Evolutionary conservation across 2,113 vertebrate genomes (phyloP).

Genomic region (Prunella fulvescens): DNA sequence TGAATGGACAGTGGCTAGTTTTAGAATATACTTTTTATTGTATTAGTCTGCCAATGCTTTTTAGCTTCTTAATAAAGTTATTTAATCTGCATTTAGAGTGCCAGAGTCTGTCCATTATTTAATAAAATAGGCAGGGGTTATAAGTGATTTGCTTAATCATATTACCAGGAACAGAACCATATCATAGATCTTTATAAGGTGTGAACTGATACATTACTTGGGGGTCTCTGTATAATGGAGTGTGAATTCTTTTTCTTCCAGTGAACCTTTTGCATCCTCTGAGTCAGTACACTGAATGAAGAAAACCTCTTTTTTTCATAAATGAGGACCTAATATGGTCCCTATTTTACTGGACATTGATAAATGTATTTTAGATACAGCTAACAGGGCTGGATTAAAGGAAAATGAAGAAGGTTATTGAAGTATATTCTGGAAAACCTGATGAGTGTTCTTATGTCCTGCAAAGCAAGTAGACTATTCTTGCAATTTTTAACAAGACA

Average conservation of each 20-base stretch:
- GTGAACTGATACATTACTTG: constrained; percentile 8
- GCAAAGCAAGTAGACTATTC: not conserved
- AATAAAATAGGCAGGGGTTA: constrained; percentile 8
- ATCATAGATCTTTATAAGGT: constrained; percentile 26
- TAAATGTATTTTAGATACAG: not conserved
- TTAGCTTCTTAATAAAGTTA: not conserved
- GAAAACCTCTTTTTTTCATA: not conserved
- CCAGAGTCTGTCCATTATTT: constrained; percentile 5
- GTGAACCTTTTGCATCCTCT: not conserved
- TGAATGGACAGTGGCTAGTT: not conserved
- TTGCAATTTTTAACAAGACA: not conserved
- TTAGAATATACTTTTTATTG: not conserved
- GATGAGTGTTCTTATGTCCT: not conserved
- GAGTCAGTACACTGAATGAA: not conserved
- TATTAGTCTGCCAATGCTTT: constrained; percentile 2
- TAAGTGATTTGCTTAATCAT: constrained; percentile 1
- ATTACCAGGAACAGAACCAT: not conserved
- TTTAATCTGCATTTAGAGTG: not conserved
- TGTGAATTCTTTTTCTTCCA: not conserved
- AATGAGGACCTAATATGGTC: not conserved
- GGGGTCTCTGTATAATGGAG: not conserved
- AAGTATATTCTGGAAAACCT: not conserved
- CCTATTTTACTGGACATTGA: not conserved
- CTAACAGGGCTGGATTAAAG: not conserved
- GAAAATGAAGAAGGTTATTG: not conserved